Evolutionary conservation across 2,888 invertebrate species (phyloP).

Genomic region (Muschampia staudingeri): DNA sequence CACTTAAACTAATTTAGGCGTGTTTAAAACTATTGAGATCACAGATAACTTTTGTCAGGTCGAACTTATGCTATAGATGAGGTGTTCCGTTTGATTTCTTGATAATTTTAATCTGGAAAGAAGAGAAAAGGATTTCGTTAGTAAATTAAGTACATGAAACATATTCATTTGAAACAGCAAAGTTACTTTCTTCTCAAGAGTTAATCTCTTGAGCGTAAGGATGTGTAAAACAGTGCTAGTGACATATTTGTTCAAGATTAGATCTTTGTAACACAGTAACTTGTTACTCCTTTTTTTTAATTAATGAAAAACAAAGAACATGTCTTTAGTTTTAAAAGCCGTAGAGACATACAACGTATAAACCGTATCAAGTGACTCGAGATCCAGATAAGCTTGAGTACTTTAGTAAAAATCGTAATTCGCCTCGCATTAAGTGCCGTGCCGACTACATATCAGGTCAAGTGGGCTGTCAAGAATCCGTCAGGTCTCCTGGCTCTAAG

Average conservation of each 20-base stretch:
- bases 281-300: no score
- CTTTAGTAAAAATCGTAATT: conserved; percentile 63
- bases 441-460: conserved; percentile 84
- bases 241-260: no score
- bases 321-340: no score
- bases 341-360: not conserved
- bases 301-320: no score
- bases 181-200: no score
- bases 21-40: conserved; percentile 87
- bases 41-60: conserved; percentile 89
- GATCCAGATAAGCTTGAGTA: conserved; percentile 41
- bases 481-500: conserved; percentile 82
- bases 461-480: conserved; percentile 84
- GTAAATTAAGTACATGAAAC: not conserved
- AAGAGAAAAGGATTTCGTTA: conserved; percentile 69
- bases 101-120: conserved; percentile 84
- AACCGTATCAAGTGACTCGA: conserved; percentile 28
- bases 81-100: conserved; percentile 82
- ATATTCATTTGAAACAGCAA: not conserved
- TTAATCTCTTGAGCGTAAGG: no score
- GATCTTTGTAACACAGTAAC: no score
- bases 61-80: conserved; percentile 85
- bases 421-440: conserved; percentile 70
- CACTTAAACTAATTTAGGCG: conserved; percentile 80
- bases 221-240: no score